Evolutionary conservation across 2,797 vertebrate species (phyloP).

Genomic region (Calcarius lapponicus): DNA sequence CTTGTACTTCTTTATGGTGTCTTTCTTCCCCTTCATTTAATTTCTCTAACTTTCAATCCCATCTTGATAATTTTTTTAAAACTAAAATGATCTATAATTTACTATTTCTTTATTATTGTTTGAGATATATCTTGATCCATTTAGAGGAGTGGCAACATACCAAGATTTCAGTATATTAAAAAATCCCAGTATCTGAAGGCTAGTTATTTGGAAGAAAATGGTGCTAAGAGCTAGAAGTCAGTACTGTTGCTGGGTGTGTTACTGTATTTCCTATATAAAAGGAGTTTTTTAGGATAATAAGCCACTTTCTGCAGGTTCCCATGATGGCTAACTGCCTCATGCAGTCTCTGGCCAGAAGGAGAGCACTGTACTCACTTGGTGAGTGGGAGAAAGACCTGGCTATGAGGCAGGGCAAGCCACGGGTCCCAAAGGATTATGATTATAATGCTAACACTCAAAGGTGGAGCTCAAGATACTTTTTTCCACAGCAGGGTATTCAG

Average conservation of each 20-base stretch:
- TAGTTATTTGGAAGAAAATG: background rate
- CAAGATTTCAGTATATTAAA: background rate
- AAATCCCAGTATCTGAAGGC: background rate
- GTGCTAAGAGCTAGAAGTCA: background rate
- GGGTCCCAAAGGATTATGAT: background rate
- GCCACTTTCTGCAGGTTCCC: background rate
- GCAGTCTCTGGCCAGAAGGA: background rate
- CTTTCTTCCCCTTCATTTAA: slow-evolving; percentile 13
- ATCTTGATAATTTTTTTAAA: background rate
- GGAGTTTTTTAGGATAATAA: background rate
- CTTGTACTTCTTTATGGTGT: background rate
- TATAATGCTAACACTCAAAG: background rate
- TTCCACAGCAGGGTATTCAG: background rate
- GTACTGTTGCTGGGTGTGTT: background rate
- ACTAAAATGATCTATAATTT: background rate
- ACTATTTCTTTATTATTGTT: background rate
- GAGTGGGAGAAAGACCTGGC: background rate
- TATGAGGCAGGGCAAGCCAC: background rate
- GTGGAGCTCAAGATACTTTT: background rate
- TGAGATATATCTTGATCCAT: background rate
- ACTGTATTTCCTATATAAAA: background rate
- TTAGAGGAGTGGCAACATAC: background rate
- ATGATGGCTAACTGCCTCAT: background rate
- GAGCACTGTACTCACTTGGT: background rate
- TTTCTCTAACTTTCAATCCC: background rate